These are phyloP conservation scores for Cygnus buccinator DNA, from an alignment of 2,113 vertebrate species.

Conservation along the genomic window DNA sequence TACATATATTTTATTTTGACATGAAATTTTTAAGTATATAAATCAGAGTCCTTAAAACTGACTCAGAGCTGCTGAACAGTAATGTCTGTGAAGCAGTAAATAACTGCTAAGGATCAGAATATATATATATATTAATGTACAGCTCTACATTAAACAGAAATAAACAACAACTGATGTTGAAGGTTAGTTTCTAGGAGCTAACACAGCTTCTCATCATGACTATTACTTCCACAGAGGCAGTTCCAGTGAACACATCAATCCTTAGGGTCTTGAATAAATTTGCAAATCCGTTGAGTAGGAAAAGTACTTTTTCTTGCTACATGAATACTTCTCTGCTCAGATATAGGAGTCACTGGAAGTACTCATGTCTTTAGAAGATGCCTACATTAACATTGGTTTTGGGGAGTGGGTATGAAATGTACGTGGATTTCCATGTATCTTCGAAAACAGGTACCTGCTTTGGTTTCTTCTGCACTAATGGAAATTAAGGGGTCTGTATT, in stretches of 20 bases:
- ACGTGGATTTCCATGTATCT: background rate
- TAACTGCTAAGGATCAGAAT: background rate
- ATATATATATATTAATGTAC: background rate
- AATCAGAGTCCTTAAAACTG: background rate
- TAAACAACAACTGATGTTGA: background rate
- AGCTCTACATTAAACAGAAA: background rate
- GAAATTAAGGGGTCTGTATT: background rate
- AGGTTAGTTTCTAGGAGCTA: background rate
- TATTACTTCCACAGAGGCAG: background rate
- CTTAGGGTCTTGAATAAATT: background rate
- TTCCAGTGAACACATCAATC: background rate
- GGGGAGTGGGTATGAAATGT: background rate
- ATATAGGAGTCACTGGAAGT: background rate
- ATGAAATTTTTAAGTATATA: background rate
- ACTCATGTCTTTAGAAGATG: background rate
- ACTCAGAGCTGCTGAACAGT: background rate
- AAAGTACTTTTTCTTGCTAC: background rate
- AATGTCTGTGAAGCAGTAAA: background rate
- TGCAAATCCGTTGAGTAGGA: background rate
- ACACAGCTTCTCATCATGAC: background rate
- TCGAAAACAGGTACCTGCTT: background rate
- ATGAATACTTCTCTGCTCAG: background rate
- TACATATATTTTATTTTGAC: background rate
- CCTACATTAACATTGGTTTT: background rate
- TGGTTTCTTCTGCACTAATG: background rate